Evolutionary conservation across 2,888 invertebrate species (phyloP), one percentile per base, ranked within the genome.

Genomic region (Rhopalosiphum nymphaeae): DNA sequence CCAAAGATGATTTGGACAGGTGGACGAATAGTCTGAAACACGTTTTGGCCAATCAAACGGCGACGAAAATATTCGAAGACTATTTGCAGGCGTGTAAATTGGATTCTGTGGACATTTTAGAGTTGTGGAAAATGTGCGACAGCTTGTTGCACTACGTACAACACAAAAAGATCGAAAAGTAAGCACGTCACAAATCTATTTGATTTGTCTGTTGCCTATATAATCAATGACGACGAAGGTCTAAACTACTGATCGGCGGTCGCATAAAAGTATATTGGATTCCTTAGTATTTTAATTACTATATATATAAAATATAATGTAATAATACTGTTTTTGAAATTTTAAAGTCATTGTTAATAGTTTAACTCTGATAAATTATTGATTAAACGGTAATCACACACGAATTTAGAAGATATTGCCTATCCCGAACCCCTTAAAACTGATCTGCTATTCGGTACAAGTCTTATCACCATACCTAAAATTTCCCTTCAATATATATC

Each of bases 11-110:
- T 67, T 42, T 94, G 61, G 94, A 94, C 61, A n/a, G 91, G 16
- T 94, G 94, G 94, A 94, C 94, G 1, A 94, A 91, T 42, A 91
- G 94, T 94, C 49, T 94, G 4, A 94, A 94, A 91, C n/a, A 94
- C 42, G 94, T 94, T 29, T 67, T 94, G 91, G 94, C 94, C 42
- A 91, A 87, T 53, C 90, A 57, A 42, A 67, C n/a, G 7, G 86
- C 94, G 25, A 42, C 26, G 11, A 85, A 61, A 49, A 91, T 91
- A 91, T 94, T 94, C 9, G 61, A 87, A 42, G 90, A 42, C 13
- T 94, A 94, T 86, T 94, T 94, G 86, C 85, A 67, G 2, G 16
- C n/a, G 11, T 91, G 91, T 36, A 91, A 94, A 86, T 86, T 94
- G 53, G 94, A 94, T 53, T 94, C 94, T 3, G 91, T 26, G 10